Percentiles rank a stretch among this genome's conserved stretches.
phyloP scores from a whole-genome alignment of 2,888 invertebrate genomes.

The Lithophane semibrunnea region DNA sequence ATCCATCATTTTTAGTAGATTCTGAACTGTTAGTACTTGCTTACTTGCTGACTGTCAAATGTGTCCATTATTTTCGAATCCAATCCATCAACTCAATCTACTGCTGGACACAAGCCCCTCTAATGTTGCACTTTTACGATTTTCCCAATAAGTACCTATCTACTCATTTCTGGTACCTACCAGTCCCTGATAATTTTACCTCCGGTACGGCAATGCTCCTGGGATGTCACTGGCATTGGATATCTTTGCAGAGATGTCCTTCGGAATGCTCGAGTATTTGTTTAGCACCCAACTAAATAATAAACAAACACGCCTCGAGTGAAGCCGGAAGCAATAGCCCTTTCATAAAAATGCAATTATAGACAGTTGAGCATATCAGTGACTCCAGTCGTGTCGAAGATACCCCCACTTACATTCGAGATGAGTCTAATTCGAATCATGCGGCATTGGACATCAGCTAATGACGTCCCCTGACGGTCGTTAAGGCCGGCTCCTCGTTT shows the following conservation, averaged over 20 bases:
- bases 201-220: not conserved
- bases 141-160: not conserved
- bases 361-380: slow-evolving; percentile 5
- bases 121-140: not conserved
- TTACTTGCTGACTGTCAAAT: not conserved
- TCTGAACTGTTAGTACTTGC: not conserved
- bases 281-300: not conserved
- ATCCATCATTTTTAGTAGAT: not conserved
- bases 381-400: slow-evolving; percentile 33
- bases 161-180: not conserved
- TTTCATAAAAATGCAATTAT: slow-evolving; percentile 17
- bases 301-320: not conserved
- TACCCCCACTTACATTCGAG: slow-evolving; percentile 59
- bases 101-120: not conserved
- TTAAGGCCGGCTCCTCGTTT: slow-evolving; percentile 82
- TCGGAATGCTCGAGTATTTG: not conserved
- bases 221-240: not conserved
- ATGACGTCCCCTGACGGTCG: slow-evolving; percentile 86
- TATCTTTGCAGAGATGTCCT: not conserved
- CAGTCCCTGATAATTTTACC: no score
- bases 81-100: not conserved
- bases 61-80: not conserved
- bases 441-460: slow-evolving; percentile 84
- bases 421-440: slow-evolving; percentile 80
- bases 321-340: not conserved